Evolutionary conservation across 2,888 invertebrate genomes (phyloP).

Genomic region (Masnerella sp.): DNA sequence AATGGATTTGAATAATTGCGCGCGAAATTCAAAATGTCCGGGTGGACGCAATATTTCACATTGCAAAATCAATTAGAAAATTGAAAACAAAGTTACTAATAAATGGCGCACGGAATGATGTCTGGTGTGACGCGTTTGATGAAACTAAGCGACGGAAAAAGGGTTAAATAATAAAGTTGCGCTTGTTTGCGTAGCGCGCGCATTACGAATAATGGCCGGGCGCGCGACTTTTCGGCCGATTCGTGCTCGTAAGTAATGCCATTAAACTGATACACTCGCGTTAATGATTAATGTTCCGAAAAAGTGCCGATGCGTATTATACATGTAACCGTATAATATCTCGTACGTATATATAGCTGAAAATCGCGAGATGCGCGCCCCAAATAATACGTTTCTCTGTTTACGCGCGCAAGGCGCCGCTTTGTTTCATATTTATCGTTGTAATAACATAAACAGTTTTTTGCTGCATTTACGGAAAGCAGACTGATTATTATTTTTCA

Average conservation of each 20-base stretch:
- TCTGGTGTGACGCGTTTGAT: slow-evolving; percentile 17
- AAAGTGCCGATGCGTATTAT: slow-evolving; percentile 44
- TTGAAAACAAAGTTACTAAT: slow-evolving; percentile 40
- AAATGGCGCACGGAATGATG: slow-evolving; percentile 33
- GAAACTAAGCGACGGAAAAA: slow-evolving; percentile 39
- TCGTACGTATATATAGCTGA: slow-evolving; percentile 16
- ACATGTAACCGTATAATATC: slow-evolving; percentile 32
- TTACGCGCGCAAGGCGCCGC: slow-evolving; percentile 26
- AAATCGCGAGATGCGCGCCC: slow-evolving; percentile 30
- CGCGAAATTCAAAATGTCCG: slow-evolving; percentile 1
- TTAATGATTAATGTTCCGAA: slow-evolving; percentile 43
- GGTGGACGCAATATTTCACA: slow-evolving; percentile 25
- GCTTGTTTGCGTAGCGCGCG: slow-evolving; percentile 29
- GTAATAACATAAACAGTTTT: slow-evolving; percentile 45
- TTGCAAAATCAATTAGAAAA: slow-evolving; percentile 53
- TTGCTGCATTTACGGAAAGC: slow-evolving; percentile 9
- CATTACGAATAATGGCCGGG: too few species aligned
- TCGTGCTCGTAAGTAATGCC: slow-evolving; percentile 31
- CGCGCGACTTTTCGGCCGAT: slow-evolving; percentile 3
- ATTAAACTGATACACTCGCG: slow-evolving; percentile 34
- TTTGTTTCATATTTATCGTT: slow-evolving; percentile 38
- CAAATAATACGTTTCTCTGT: slow-evolving; percentile 37
- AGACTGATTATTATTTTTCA: slow-evolving; percentile 24
- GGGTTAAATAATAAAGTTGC: slow-evolving; percentile 47
- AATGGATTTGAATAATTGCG: slow-evolving; percentile 39